A percentile compares a stretch with the other conserved stretches of the same genome.
phyloP scores from a whole-genome alignment of 2,888 invertebrate species.

The Hyles lineata region DNA sequence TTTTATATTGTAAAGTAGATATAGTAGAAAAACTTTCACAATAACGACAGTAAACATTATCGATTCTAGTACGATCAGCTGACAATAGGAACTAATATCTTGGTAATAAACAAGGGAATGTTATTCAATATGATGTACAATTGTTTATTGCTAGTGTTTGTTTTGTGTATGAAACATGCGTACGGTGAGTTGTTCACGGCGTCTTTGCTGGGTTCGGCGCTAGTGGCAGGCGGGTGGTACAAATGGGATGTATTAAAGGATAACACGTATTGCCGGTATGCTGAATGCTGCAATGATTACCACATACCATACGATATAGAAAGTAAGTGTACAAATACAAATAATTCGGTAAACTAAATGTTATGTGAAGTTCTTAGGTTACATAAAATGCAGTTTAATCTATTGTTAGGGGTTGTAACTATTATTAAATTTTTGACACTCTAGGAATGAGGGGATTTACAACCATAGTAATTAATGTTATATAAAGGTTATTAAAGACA shows the following conservation, averaged over 20 bases:
- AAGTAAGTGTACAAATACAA: conserved; percentile 64
- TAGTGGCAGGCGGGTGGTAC: conserved; percentile 64
- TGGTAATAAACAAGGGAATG: neutral
- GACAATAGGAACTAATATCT: neutral
- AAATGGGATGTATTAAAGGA: conserved; percentile 73
- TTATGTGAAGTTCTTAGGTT: too few relatives aligned
- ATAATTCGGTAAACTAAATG: too few relatives aligned
- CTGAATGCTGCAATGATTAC: conserved; percentile 86
- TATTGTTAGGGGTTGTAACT: too few relatives aligned
- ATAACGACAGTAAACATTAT: neutral
- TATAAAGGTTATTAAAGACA: too few relatives aligned
- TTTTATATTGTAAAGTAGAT: neutral
- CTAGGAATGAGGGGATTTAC: too few relatives aligned
- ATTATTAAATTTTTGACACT: too few relatives aligned
- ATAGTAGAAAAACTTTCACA: neutral
- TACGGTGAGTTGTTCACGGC: conserved; percentile 61
- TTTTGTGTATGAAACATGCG: conserved; percentile 32
- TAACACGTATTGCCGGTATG: conserved; percentile 76
- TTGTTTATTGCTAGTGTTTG: conserved; percentile 3
- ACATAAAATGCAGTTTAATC: neutral
- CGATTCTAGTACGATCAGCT: neutral
- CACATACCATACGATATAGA: conserved; percentile 82
- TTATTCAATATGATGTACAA: conserved; percentile 7
- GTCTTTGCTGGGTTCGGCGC: conserved; percentile 57
- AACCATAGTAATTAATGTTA: too few relatives aligned